A percentile compares a stretch with the other conserved stretches of the same genome.
Evolutionary conservation across 2,888 invertebrate genomes (phyloP).

Genomic region (Pocota personata): DNA sequence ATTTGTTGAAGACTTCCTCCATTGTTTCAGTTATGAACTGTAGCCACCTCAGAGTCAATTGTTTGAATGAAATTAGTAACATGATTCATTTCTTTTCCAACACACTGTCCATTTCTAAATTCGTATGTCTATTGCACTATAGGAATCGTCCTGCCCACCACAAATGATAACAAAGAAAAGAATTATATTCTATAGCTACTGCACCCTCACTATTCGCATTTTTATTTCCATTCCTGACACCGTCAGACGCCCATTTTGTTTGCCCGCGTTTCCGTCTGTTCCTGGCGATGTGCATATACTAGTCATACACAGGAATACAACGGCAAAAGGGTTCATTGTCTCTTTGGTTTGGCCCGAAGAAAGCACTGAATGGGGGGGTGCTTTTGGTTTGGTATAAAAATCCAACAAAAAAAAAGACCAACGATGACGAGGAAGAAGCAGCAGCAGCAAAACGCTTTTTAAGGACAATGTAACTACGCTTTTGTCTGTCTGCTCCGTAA

Average conservation of each 20-base stretch:
- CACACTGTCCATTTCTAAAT: conserved; percentile 12
- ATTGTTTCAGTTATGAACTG: no score
- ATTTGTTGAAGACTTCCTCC: no score
- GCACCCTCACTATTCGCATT: conserved; percentile 13
- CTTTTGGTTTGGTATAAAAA: conserved; percentile 50
- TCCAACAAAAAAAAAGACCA: conserved; percentile 9
- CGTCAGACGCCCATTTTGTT: conserved; percentile 58
- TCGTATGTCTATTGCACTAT: conserved; percentile 5
- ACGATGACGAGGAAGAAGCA: conserved; percentile 5
- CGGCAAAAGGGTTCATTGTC: conserved; percentile 68
- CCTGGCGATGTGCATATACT: neutral
- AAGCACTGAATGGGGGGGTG: conserved; percentile 15
- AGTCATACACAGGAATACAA: conserved; percentile 36
- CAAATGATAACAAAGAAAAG: conserved; percentile 22
- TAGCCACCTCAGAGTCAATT: no score
- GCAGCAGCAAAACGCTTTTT: conserved; percentile 68
- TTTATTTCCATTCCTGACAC: conserved; percentile 36
- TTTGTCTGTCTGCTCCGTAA: conserved; percentile 60
- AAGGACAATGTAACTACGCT: conserved; percentile 68
- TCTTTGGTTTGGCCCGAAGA: conserved; percentile 46
- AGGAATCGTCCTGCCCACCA: conserved; percentile 8
- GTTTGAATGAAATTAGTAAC: no score
- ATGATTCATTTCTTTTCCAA: neutral
- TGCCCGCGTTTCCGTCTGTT: conserved; percentile 45
- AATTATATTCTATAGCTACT: conserved; percentile 9